Percentiles rank a stretch among this genome's conserved stretches.
These are phyloP conservation scores for Tipula unca DNA, from an alignment of 2,888 invertebrate species.

Conservation along the genomic window DNA sequence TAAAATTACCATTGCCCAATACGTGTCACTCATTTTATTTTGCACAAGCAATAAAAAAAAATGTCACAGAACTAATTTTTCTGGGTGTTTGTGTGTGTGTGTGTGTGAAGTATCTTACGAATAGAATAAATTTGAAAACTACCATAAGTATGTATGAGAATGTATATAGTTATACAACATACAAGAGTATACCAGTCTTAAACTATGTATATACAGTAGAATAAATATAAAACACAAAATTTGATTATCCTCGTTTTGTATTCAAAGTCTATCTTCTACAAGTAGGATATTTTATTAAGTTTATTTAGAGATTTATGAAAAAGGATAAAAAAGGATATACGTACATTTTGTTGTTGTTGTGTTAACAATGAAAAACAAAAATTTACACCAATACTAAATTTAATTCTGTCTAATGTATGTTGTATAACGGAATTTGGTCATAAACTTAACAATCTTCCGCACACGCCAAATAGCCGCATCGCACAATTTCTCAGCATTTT, in stretches of 20 bases:
- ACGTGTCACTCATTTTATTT: neutral
- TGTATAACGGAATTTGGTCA: neutral
- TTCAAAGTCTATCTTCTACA: neutral
- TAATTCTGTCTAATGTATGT: neutral
- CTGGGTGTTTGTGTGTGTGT: neutral
- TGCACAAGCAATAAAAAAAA: neutral
- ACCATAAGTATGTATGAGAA: neutral
- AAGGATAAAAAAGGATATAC: neutral
- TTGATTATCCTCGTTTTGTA: neutral
- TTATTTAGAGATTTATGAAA: neutral
- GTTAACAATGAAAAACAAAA: neutral
- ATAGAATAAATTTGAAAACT: neutral
- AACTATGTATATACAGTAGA: neutral
- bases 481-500: neutral
- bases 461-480: neutral
- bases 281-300: neutral
- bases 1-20: neutral
- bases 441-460: neutral
- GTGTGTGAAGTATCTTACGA: neutral
- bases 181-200: neutral
- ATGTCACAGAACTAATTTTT: neutral
- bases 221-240: conserved; percentile 14
- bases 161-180: too few relatives aligned
- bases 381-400: neutral
- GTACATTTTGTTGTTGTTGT: neutral